Base-by-base conservation (phyloP, 2,888 invertebrate genomes). In the Melieria picta region DNA sequence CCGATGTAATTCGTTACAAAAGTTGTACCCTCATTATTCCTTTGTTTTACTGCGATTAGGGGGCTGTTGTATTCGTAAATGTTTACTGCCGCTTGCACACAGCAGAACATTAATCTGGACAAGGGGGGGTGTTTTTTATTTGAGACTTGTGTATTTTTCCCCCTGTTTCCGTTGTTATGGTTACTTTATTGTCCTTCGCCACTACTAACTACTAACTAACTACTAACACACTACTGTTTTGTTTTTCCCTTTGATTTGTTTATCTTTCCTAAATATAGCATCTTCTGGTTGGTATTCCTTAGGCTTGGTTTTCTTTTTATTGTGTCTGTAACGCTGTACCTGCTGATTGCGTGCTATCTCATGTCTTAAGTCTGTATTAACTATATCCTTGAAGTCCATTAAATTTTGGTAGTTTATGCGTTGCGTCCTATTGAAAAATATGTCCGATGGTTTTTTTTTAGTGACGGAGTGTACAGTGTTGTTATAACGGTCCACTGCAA, bases 401-500 rank as follows among this genome's bases (percentile, higher is more conserved):
- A 75, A 60, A 6, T 77, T 66, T 62, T 77, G 73, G 55, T 76
- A 78, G 58, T 76, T 74, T 16, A 75, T 73, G 61, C 72, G 62
- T 67, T 74, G 69, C 11, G 69, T 50, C 67, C 76, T 76, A n/a
- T 74, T 72, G 56, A 76, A 77, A 65, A 77, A 76, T 64, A 65
- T 64, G 16, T 77, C 74, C 7, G 65, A 58, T 13, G 74, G 75
- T 48, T 75, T 77, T 9, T 30, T 46, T 10, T 71, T 68, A 0
- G 72, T 77, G 0, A 76, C 76, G 0, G 77, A 77, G 10, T 76
- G 74, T n/a, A 77, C 55, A 0, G 75, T 62, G 57, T 75, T 78
- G 47, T 77, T 78, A 16, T 77, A 77, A 5, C 77, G 60, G 42
- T 78, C 77, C 0, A 76, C 76, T 3, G 74, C 50, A 0, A 74